phyloP scores from a whole-genome alignment of 1,140 invertebrate genomes.

The Battus philenor region DNA sequence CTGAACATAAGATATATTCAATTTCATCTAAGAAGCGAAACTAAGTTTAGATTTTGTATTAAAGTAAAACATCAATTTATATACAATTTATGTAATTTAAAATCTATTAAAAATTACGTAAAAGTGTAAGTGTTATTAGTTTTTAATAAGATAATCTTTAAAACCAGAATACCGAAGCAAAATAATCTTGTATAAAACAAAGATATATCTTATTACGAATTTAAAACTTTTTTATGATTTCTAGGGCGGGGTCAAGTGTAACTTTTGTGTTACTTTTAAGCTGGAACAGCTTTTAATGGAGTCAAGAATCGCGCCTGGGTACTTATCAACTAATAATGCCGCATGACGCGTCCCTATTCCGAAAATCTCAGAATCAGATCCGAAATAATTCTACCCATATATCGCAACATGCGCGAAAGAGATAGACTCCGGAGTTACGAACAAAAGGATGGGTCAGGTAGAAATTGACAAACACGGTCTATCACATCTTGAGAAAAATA shows the following conservation, averaged over 20 bases:
- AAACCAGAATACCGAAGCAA: too few species aligned
- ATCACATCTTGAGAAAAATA: constrained; percentile 23
- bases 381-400: constrained; percentile 20
- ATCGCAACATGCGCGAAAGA: constrained; percentile 28
- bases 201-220: too few species aligned
- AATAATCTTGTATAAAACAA: too few species aligned
- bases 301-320: constrained; percentile 3
- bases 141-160: too few species aligned
- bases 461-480: constrained; percentile 36
- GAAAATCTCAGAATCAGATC: constrained; percentile 40
- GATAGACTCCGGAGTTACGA: constrained; percentile 29
- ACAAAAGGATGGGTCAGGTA: constrained; percentile 55
- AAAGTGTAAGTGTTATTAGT: too few species aligned
- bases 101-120: too few species aligned
- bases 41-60: too few species aligned
- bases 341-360: constrained; percentile 32
- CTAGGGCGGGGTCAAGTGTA: constrained; percentile 10
- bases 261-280: background rate
- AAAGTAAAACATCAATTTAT: too few species aligned
- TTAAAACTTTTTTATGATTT: too few species aligned
- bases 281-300: constrained; percentile 6
- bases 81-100: too few species aligned
- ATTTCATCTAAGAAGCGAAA: too few species aligned
- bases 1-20: too few species aligned
- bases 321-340: constrained; percentile 14